These are phyloP conservation scores for Apodemia duryi DNA, from an alignment of 2,888 invertebrate genomes.

Conservation along the genomic window DNA sequence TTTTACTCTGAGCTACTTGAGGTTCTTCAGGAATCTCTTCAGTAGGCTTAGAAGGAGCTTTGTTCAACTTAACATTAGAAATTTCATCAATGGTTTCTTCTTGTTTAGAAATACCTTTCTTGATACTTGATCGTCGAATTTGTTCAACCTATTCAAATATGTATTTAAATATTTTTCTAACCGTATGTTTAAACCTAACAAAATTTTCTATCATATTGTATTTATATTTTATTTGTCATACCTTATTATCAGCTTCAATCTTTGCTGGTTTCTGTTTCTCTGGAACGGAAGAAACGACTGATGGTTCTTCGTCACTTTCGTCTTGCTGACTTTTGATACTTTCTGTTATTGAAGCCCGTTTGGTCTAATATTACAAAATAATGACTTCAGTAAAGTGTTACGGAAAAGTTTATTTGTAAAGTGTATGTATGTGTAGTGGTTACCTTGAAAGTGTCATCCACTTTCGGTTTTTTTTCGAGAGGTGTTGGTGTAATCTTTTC, in stretches of 20 bases:
- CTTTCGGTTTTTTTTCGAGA: constrained; percentile 71
- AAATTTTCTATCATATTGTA: constrained; percentile 2
- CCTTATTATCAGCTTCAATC: constrained; percentile 46
- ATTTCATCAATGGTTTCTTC: constrained; percentile 69
- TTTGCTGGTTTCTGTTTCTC: constrained; percentile 52
- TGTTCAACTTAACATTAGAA: constrained; percentile 62
- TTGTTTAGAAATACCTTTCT: constrained; percentile 61
- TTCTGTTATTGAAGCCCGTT: constrained; percentile 66
- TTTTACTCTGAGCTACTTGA: constrained; percentile 61
- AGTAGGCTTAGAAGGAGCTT: constrained; percentile 54
- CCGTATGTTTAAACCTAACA: constrained; percentile 17
- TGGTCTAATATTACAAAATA: constrained; percentile 48
- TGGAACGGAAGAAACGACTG: constrained; percentile 48
- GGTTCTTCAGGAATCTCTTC: constrained; percentile 60
- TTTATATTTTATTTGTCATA: constrained; percentile 40
- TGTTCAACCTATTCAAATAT: constrained; percentile 52
- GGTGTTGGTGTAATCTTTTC: constrained; percentile 80
- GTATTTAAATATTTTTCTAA: background rate
- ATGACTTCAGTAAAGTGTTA: constrained; percentile 20
- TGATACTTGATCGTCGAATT: constrained; percentile 57
- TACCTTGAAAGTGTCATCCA: constrained; percentile 71
- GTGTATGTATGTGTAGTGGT: constrained; percentile 45
- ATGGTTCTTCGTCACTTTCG: constrained; percentile 65
- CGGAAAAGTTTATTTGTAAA: constrained; percentile 26
- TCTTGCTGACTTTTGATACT: constrained; percentile 65